Evolutionary conservation across 2,888 invertebrate genomes (phyloP).

Genomic region (Cataglyphis rosenhaueri): DNA sequence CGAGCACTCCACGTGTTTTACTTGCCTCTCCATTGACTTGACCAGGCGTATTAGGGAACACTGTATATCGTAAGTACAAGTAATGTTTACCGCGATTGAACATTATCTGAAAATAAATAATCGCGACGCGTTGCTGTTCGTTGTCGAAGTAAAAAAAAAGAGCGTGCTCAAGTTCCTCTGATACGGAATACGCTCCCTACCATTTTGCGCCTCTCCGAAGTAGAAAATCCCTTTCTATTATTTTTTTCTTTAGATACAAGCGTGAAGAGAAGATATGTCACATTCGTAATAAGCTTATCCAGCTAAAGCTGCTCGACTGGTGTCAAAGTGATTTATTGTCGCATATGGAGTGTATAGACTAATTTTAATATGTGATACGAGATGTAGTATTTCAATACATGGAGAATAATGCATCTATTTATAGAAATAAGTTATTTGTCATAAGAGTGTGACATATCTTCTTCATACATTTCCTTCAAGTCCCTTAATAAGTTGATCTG

Average conservation of each 20-base stretch:
- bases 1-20: constrained; percentile 13
- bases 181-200: constrained; percentile 18
- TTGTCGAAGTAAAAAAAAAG: constrained; percentile 37
- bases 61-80: constrained; percentile 71
- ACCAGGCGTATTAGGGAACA: constrained; percentile 66
- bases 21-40: constrained; percentile 42
- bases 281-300: constrained; percentile 2
- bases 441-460: constrained; percentile 17
- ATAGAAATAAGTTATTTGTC: constrained; percentile 12
- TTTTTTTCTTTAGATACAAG: neutral
- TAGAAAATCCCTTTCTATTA: neutral
- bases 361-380: constrained; percentile 24
- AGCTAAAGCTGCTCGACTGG: neutral
- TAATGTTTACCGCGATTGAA: constrained; percentile 29
- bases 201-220: constrained; percentile 1
- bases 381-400: neutral
- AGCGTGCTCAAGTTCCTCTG: constrained; percentile 22
- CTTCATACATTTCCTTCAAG: constrained; percentile 21
- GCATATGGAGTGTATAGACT: neutral
- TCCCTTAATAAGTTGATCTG: constrained; percentile 26
- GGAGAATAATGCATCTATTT: constrained; percentile 14
- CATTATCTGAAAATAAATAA: constrained; percentile 43
- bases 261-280: constrained; percentile 24
- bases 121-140: constrained; percentile 30
- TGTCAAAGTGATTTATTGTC: neutral